These are phyloP conservation scores for Halcyon leucocephala DNA, from an alignment of 2,797 vertebrate species.

Conservation along the genomic window DNA sequence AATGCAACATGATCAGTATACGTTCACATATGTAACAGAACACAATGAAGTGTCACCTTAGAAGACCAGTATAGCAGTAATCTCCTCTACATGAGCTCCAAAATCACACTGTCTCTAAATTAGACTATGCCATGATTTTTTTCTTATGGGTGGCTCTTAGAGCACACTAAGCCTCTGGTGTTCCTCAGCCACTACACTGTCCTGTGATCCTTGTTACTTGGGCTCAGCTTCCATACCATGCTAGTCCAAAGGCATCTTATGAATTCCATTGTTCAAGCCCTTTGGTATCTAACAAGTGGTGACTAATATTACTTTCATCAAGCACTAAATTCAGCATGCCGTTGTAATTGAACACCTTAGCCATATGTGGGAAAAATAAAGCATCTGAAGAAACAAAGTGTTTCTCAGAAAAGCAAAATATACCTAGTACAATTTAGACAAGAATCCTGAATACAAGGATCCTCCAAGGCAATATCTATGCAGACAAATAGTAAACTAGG, in stretches of 20 bases:
- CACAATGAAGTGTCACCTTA: not conserved
- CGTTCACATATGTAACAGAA: not conserved
- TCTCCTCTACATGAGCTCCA: not conserved
- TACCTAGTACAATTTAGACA: not conserved
- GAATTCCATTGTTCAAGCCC: conserved; percentile 39
- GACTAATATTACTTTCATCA: not conserved
- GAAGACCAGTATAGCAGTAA: not conserved
- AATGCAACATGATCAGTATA: not conserved
- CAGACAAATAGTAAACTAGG: not conserved
- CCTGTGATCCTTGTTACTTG: not conserved
- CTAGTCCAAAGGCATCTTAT: conserved; percentile 1
- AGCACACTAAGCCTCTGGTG: not conserved
- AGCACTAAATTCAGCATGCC: not conserved
- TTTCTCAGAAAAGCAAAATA: not conserved
- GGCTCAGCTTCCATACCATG: conserved; percentile 7
- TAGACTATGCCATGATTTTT: not conserved
- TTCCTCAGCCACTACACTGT: not conserved
- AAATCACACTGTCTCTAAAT: not conserved
- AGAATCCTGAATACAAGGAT: not conserved
- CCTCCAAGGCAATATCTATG: not conserved
- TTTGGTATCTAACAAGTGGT: conserved; percentile 10
- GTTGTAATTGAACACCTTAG: not conserved
- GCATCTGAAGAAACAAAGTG: not conserved
- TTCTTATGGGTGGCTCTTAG: not conserved
- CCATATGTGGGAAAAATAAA: not conserved